Evolutionary conservation across 1,140 invertebrate species (phyloP).

Genomic region (Pomacea maculata): DNA sequence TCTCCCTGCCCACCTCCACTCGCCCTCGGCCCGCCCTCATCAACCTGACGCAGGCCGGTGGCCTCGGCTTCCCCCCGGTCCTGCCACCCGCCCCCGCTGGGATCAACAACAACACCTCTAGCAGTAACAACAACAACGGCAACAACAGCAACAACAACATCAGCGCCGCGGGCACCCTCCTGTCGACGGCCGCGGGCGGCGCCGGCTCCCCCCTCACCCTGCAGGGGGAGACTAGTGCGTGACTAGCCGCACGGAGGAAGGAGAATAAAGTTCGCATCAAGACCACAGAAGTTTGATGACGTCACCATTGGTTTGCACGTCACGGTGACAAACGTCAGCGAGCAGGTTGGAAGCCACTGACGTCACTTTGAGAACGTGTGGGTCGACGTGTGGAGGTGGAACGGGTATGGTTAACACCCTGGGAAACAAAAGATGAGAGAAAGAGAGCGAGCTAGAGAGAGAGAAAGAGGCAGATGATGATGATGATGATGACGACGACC

Average conservation of each 20-base stretch:
- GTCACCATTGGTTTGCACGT: no score
- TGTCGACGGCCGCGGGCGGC: neutral
- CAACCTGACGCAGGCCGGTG: slow-evolving; percentile 4
- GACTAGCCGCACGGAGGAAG: neutral
- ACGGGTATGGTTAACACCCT: no score
- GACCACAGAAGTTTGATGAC: slow-evolving; percentile 17
- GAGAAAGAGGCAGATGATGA: no score
- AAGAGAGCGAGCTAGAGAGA: no score
- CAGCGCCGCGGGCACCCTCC: neutral
- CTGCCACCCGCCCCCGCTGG: neutral
- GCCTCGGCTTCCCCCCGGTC: slow-evolving; percentile 3
- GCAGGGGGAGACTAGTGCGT: slow-evolving; percentile 13
- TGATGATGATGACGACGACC: no score
- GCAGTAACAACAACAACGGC: slow-evolving; percentile 19
- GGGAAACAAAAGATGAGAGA: no score
- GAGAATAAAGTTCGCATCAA: neutral
- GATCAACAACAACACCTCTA: slow-evolving; percentile 13
- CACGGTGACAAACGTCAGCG: no score
- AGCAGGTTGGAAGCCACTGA: no score
- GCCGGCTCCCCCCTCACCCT: slow-evolving; percentile 4
- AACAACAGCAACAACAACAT: slow-evolving; percentile 25
- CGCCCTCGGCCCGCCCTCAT: slow-evolving; percentile 1
- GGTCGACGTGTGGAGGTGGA: no score
- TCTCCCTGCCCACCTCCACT: slow-evolving; percentile 9
- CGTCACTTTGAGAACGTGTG: no score